A percentile compares a stretch with the other conserved stretches of the same genome.
phyloP scores from a whole-genome alignment of 2,888 invertebrate genomes.

The Volucella zonaria region DNA sequence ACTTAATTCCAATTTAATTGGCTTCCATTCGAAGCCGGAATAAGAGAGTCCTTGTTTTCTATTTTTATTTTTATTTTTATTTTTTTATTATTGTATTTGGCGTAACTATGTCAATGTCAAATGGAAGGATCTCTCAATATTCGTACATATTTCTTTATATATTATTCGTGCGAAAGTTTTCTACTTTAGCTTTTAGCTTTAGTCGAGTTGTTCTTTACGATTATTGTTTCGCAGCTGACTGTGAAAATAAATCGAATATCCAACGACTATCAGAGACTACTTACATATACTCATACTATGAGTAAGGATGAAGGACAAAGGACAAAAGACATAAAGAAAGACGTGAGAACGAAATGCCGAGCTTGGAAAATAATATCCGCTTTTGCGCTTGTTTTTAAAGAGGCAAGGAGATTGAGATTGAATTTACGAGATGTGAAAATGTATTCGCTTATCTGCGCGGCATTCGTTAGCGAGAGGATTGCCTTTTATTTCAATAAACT shows the following conservation, averaged over 20 bases:
- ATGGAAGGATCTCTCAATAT: conserved; percentile 22
- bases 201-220: conserved; percentile 52
- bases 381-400: conserved; percentile 3
- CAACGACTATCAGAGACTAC: conserved; percentile 1
- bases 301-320: background rate
- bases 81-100: background rate
- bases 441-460: conserved; percentile 54
- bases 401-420: conserved; percentile 24
- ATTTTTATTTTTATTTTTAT: too few species aligned
- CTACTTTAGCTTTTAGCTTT: conserved; percentile 39
- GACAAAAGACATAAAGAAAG: background rate
- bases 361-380: too few species aligned
- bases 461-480: conserved; percentile 13
- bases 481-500: conserved; percentile 22
- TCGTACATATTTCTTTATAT: conserved; percentile 26
- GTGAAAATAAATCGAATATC: conserved; percentile 39
- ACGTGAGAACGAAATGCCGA: conserved; percentile 23
- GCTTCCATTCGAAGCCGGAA: conserved; percentile 20
- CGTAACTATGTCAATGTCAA: background rate
- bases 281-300: too few species aligned
- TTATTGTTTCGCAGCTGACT: conserved; percentile 51
- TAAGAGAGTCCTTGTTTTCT: background rate
- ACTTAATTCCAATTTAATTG: conserved; percentile 57
- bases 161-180: conserved; percentile 50
- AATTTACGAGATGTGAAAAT: conserved; percentile 57